Evolutionary conservation across 2,888 invertebrate genomes (phyloP).

Genomic region (Creontiades dilutus): DNA sequence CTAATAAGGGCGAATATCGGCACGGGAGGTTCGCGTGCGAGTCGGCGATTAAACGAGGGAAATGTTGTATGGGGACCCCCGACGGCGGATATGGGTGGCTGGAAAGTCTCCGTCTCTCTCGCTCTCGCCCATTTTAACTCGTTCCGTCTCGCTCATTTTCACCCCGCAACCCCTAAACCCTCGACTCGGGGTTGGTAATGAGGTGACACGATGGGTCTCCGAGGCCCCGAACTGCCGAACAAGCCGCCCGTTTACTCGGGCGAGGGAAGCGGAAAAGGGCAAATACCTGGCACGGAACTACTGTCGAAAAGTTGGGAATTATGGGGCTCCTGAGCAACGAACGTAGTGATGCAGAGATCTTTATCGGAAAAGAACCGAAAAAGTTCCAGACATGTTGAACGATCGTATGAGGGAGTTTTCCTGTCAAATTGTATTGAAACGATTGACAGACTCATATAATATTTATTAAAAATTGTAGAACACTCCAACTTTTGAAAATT

Average conservation of each 20-base stretch:
- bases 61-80: neutral
- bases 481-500: too few species aligned
- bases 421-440: too few species aligned
- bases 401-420: too few species aligned
- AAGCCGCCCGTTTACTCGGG: neutral
- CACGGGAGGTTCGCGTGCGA: neutral
- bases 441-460: too few species aligned
- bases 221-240: neutral
- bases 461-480: too few species aligned
- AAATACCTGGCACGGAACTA: neutral
- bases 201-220: slow-evolving; percentile 8
- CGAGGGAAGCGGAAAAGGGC: neutral
- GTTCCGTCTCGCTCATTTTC: too few species aligned
- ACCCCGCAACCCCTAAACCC: too few species aligned
- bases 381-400: too few species aligned
- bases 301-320: neutral
- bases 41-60: neutral
- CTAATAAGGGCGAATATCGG: neutral
- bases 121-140: neutral
- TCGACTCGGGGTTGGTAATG: neutral
- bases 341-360: too few species aligned
- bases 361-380: too few species aligned
- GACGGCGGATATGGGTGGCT: slow-evolving; percentile 3
- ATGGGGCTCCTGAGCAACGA: neutral
- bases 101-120: neutral